These are phyloP conservation scores for Pheosia tremula DNA, from an alignment of 2,888 invertebrate genomes.

Conservation along the genomic window DNA sequence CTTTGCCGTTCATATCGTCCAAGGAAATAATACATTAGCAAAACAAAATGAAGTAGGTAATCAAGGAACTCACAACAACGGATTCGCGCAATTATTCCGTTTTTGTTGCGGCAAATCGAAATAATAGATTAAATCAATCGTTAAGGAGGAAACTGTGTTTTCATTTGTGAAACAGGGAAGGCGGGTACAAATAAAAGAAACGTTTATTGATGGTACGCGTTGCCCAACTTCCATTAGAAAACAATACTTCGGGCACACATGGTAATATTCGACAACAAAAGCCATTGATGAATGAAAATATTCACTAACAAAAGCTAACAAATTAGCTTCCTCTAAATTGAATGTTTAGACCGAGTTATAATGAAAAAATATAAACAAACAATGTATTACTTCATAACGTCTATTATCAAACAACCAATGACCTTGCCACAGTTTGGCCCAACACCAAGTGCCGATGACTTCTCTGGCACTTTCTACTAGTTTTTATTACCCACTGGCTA, in stretches of 20 bases:
- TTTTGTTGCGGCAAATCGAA: constrained; percentile 36
- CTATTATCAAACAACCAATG: constrained; percentile 75
- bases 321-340: neutral
- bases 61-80: constrained; percentile 30
- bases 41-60: constrained; percentile 23
- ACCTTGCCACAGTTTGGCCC: constrained; percentile 80
- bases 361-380: constrained; percentile 73
- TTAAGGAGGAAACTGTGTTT: constrained; percentile 37
- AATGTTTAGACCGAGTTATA: constrained; percentile 13
- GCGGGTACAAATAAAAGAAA: constrained; percentile 14
- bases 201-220: constrained; percentile 7
- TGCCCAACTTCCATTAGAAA: constrained; percentile 1
- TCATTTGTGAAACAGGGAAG: constrained; percentile 26
- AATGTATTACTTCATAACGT: constrained; percentile 69
- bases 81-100: constrained; percentile 40
- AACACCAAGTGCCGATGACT: constrained; percentile 78
- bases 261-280: neutral
- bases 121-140: constrained; percentile 37
- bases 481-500: constrained; percentile 58
- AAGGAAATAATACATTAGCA: constrained; percentile 19
- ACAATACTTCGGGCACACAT: neutral
- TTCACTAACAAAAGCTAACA: neutral
- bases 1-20: constrained; percentile 8
- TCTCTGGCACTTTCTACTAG: constrained; percentile 74
- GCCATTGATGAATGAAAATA: neutral